Evolutionary conservation across 2,113 vertebrate species (phyloP).

Genomic region (Perca schrenkii): DNA sequence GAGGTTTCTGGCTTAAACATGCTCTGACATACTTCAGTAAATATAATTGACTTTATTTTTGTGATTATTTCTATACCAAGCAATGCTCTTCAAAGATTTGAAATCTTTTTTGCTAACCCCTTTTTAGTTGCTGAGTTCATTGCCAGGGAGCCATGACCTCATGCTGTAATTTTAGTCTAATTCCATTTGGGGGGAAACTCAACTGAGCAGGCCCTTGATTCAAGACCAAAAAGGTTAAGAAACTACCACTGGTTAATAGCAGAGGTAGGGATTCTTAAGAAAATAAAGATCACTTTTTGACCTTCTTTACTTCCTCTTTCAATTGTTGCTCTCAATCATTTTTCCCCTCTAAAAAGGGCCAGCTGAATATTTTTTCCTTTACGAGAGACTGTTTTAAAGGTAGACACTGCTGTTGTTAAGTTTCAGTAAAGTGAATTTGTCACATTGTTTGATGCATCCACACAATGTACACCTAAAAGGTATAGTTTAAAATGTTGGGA

Average conservation of each 20-base stretch:
- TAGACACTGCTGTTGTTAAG: constrained; percentile 36
- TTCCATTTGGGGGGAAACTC: constrained; percentile 68
- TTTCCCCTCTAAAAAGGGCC: constrained; percentile 42
- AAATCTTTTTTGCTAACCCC: constrained; percentile 41
- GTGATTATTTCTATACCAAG: constrained; percentile 76
- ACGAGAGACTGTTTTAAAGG: constrained; percentile 56
- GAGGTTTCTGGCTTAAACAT: constrained; percentile 75
- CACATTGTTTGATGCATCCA: background rate
- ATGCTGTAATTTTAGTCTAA: constrained; percentile 79
- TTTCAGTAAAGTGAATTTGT: background rate
- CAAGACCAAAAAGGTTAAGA: constrained; percentile 75
- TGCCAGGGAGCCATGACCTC: constrained; percentile 78
- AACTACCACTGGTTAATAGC: constrained; percentile 74
- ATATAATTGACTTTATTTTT: constrained; percentile 77
- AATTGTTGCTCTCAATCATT: constrained; percentile 73
- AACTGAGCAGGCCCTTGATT: constrained; percentile 64
- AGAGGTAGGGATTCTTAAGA: constrained; percentile 75
- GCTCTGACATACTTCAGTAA: constrained; percentile 70
- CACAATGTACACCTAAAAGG: background rate
- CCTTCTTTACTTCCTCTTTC: constrained; percentile 79
- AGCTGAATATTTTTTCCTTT: constrained; percentile 75
- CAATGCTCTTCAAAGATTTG: constrained; percentile 71
- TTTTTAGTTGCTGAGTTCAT: constrained; percentile 66
- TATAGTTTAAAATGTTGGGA: background rate
- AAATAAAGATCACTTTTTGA: constrained; percentile 76